phyloP scores from a whole-genome alignment of 2,888 invertebrate genomes.

The Philonicus albiceps region DNA sequence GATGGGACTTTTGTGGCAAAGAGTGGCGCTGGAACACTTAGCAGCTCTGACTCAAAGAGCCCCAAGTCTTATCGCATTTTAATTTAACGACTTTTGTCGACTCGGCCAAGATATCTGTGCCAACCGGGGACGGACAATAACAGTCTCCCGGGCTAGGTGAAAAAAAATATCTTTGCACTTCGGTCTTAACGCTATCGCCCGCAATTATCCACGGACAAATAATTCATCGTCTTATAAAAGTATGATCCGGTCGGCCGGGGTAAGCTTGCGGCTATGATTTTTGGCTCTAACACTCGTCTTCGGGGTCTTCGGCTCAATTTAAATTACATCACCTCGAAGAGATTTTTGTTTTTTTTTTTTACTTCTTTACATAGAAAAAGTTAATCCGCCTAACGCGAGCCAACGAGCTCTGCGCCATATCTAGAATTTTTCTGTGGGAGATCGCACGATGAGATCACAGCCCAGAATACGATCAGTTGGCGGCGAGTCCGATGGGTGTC shows the following conservation, averaged over 20 bases:
- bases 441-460: slow-evolving; percentile 20
- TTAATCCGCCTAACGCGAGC: slow-evolving; percentile 19
- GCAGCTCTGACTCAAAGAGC: background rate
- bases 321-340: slow-evolving; percentile 24
- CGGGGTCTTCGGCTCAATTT: background rate
- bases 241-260: background rate
- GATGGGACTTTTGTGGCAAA: background rate
- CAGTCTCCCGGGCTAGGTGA: background rate
- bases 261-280: background rate
- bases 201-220: background rate
- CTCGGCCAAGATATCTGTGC: background rate
- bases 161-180: slow-evolving; percentile 23
- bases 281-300: background rate
- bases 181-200: background rate
- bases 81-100: background rate
- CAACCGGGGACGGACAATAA: background rate
- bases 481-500: background rate
- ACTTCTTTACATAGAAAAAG: background rate
- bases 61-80: background rate
- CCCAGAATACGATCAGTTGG: background rate
- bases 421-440: slow-evolving; percentile 28
- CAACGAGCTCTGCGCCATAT: slow-evolving; percentile 3
- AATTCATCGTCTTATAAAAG: background rate
- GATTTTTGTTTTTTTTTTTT: too few relatives aligned
- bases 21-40: background rate